Conservation (phyloP, 1,140 invertebrate genomes). For the Drosophila bipectinata region DNA sequence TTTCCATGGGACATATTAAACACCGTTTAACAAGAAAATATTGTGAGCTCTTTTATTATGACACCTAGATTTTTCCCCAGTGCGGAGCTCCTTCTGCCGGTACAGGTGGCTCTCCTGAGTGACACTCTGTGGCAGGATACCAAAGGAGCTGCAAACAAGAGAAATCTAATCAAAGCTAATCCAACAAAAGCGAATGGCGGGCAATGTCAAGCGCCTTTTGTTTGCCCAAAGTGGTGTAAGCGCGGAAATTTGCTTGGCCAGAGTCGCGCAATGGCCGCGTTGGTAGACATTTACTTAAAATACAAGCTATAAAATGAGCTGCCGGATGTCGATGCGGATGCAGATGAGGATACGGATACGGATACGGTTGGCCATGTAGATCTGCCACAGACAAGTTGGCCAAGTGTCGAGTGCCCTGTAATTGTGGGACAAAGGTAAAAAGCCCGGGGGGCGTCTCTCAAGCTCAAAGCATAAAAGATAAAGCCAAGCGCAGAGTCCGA, state of each 20-base stretch:
- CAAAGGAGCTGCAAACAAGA: slow-evolving; percentile 49
- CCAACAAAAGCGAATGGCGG: slow-evolving; percentile 77
- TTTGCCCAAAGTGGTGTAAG: slow-evolving; percentile 76
- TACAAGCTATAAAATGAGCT: slow-evolving; percentile 82
- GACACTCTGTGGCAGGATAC: slow-evolving; percentile 56
- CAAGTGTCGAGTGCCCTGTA: slow-evolving; percentile 72
- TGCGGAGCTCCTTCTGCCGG: slow-evolving; percentile 4
- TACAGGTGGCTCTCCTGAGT: slow-evolving; percentile 44
- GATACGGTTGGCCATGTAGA: slow-evolving; percentile 24
- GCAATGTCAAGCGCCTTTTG: slow-evolving; percentile 75
- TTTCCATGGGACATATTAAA: too few relatives aligned
- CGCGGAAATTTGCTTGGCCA: slow-evolving; percentile 71
- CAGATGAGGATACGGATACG: slow-evolving; percentile 41
- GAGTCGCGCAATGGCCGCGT: slow-evolving; percentile 24
- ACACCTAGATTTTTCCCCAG: slow-evolving; percentile 5
- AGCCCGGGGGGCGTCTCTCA: slow-evolving; percentile 8
- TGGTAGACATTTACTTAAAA: slow-evolving; percentile 75
- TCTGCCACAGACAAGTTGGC: slow-evolving; percentile 32
- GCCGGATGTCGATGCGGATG: slow-evolving; percentile 40
- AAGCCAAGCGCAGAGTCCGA: background rate
- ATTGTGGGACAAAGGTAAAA: slow-evolving; percentile 72
- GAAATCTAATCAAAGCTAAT: slow-evolving; percentile 83
- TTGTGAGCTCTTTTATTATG: background rate
- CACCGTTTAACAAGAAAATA: background rate
- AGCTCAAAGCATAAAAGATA: slow-evolving; percentile 29